Evolutionary conservation across 1,140 invertebrate species (phyloP), one percentile per base, ranked within the genome.

Genomic region (Melipona quadrifasciata): DNA sequence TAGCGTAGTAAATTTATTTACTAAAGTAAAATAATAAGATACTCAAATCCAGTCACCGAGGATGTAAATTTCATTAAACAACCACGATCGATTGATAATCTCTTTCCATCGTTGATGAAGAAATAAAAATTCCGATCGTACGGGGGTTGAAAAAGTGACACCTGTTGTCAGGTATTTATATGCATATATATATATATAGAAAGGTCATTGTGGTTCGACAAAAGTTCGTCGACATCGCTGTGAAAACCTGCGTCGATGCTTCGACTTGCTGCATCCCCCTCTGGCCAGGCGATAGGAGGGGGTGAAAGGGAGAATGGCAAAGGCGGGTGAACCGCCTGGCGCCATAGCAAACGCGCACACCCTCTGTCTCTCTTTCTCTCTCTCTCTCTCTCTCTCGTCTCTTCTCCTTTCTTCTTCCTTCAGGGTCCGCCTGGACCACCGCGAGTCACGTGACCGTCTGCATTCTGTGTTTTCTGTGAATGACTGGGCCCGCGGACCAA

Each of bases 391-490:
- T 47, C 0, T 47, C 39, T 47, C 39, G 6, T 6, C 39, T 47
- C 39, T 47, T 39, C 34, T 39, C 2, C 4, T 47, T 6, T 47
- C 39, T 47, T 47, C 39, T 8, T 47, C 8, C 39, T 47, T 47
- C 8, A 47, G 86, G 51, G 78, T 19, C 53, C 79, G 76, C 75
- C 80, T 89, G 70, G 87, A 67, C 87, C 79, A 82, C 68, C 73
- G 8, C 34, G 68, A 76, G 82, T 87, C 88, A 89, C 89, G 83
- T 89, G 86, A 89, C 88, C 86, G 86, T 89, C 89, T 90, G 89
- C 88, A 90, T 90, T 90, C 88, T 90, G 90, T 91, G 91, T 92
- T 94, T 94, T 94, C 93, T 93, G 93, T 94, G 93, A 94, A 94
- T 94, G 93, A 94, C 93, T 93, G 88, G 88, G 89, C 86, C 90